These are phyloP conservation scores for Ciconia boyciana DNA, from an alignment of 2,113 vertebrate species.

Conservation along the genomic window DNA sequence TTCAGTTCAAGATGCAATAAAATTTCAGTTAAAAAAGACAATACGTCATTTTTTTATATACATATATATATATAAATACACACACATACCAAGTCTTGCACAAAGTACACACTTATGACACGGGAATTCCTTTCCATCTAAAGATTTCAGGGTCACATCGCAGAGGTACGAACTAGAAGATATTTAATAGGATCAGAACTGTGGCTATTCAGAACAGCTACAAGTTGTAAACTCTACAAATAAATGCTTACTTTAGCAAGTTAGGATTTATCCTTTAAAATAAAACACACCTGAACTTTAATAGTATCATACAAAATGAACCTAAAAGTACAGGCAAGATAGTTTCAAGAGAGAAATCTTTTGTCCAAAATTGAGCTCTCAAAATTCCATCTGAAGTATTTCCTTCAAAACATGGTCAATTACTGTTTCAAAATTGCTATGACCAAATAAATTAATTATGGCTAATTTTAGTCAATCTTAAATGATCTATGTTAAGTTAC, in stretches of 20 bases:
- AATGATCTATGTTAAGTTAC: background rate
- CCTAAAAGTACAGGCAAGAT: background rate
- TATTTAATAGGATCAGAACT: slow-evolving; percentile 26
- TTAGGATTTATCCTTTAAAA: background rate
- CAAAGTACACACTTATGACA: slow-evolving; percentile 97
- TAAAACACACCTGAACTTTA: background rate
- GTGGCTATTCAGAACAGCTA: background rate
- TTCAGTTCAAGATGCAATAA: slow-evolving; percentile 35
- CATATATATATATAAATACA: background rate
- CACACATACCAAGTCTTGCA: slow-evolving; percentile 89
- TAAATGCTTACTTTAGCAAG: background rate
- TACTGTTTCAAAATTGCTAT: background rate
- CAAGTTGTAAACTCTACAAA: background rate
- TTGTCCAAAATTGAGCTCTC: background rate
- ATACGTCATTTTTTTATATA: background rate
- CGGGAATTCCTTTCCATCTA: slow-evolving; percentile 92
- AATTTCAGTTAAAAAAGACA: background rate
- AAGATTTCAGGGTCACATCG: slow-evolving; percentile 91
- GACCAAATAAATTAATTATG: background rate
- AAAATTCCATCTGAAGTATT: background rate
- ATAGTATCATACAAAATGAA: background rate
- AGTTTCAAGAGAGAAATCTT: background rate
- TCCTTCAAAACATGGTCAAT: background rate
- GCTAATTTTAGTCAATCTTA: background rate
- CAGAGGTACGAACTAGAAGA: slow-evolving; percentile 84